Conservation (phyloP, 2,888 invertebrate genomes). For the Danaus chrysippus region DNA sequence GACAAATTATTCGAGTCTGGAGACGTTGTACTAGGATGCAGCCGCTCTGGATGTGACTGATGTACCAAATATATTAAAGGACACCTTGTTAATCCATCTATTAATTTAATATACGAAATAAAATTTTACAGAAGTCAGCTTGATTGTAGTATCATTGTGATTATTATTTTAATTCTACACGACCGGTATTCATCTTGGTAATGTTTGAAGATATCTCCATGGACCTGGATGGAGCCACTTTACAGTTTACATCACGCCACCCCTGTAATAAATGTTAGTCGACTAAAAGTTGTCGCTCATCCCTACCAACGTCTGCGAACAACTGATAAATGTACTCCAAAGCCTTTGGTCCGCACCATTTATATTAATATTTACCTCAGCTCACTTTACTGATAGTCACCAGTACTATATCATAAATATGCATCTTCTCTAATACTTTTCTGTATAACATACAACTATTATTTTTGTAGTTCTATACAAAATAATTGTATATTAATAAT, state of each 20-base stretch:
- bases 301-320: constrained; percentile 58
- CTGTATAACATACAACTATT: background rate
- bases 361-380: constrained; percentile 55
- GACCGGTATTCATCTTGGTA: too few species aligned
- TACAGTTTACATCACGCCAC: constrained; percentile 33
- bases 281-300: constrained; percentile 68
- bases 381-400: constrained; percentile 15
- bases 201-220: background rate
- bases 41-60: constrained; percentile 19
- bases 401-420: background rate
- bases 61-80: background rate
- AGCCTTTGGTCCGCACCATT: constrained; percentile 51
- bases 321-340: constrained; percentile 66
- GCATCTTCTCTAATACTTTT: too few species aligned
- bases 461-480: background rate
- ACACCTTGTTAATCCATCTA: too few species aligned
- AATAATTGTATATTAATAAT: background rate
- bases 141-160: background rate
- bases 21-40: constrained; percentile 39
- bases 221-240: constrained; percentile 27
- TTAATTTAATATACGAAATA: background rate
- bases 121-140: background rate
- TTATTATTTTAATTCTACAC: background rate
- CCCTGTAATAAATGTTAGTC: constrained; percentile 65
- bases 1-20: constrained; percentile 69